phyloP scores from a whole-genome alignment of 2,888 invertebrate species.

The Chrysolina americana region DNA sequence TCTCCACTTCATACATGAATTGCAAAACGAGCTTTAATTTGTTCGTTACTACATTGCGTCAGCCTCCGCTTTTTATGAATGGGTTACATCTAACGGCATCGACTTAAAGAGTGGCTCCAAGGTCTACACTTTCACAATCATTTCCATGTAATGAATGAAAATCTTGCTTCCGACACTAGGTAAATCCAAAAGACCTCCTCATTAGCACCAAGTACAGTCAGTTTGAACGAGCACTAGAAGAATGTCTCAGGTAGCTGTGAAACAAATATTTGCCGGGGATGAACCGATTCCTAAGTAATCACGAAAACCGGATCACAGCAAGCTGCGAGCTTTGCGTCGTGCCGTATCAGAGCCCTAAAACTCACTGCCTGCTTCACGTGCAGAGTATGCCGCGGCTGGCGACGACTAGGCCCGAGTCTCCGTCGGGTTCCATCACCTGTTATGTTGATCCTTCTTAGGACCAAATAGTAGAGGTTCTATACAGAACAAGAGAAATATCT shows the following conservation, averaged over 20 bases:
- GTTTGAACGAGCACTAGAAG: not conserved
- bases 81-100: constrained; percentile 36
- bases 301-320: constrained; percentile 18
- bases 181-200: constrained; percentile 7
- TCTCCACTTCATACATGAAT: constrained; percentile 32
- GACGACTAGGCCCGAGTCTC: constrained; percentile 55
- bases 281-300: not conserved
- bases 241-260: constrained; percentile 15
- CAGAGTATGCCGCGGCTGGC: constrained; percentile 59
- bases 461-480: too few species aligned
- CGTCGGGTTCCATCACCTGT: constrained; percentile 60
- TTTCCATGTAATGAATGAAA: constrained; percentile 35
- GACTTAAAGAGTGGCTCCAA: constrained; percentile 35
- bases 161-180: not conserved
- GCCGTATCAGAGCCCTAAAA: constrained; percentile 54
- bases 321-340: constrained; percentile 31
- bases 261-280: constrained; percentile 1
- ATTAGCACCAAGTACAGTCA: not conserved
- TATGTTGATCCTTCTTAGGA: constrained; percentile 55
- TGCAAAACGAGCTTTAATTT: constrained; percentile 35
- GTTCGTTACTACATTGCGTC: constrained; percentile 22
- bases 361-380: constrained; percentile 62
- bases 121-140: constrained; percentile 38
- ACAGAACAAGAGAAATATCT: too few species aligned
- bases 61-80: constrained; percentile 39